Conservation (phyloP, 2,888 invertebrate species). For the Sclerodermus sp. region DNA sequence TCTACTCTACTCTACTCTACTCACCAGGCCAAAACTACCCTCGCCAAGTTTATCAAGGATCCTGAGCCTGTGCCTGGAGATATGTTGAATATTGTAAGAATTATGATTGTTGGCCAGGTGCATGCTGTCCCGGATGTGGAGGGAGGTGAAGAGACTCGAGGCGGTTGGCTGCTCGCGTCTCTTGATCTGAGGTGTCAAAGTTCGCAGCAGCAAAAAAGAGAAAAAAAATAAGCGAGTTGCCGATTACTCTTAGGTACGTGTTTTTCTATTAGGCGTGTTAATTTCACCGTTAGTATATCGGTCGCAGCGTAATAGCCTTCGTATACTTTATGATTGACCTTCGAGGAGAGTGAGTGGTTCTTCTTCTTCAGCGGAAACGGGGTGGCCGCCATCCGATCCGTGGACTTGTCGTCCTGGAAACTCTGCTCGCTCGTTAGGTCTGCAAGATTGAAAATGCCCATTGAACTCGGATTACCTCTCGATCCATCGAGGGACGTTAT, state of each 20-base stretch:
- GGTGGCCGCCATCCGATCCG: constrained; percentile 32
- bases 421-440: constrained; percentile 64
- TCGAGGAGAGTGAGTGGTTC: constrained; percentile 28
- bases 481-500: not conserved
- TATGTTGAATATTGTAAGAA: constrained; percentile 53
- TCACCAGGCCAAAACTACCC: constrained; percentile 80
- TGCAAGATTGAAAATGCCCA: no score
- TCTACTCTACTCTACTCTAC: no score
- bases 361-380: constrained; percentile 30
- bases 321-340: constrained; percentile 45
- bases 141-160: constrained; percentile 73
- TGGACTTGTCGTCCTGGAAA: constrained; percentile 59
- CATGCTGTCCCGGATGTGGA: constrained; percentile 69
- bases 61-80: constrained; percentile 80
- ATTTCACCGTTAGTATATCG: constrained; percentile 73
- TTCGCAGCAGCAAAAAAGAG: no score
- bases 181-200: constrained; percentile 65
- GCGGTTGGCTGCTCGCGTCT: constrained; percentile 68
- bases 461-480: no score
- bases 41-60: constrained; percentile 85
- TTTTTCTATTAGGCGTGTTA: not conserved
- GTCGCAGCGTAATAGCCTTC: constrained; percentile 79
- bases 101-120: constrained; percentile 38
- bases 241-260: not conserved
- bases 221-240: no score